Evolutionary conservation across 2,888 invertebrate species (phyloP).

Genomic region (Sarcophaga carnaria): DNA sequence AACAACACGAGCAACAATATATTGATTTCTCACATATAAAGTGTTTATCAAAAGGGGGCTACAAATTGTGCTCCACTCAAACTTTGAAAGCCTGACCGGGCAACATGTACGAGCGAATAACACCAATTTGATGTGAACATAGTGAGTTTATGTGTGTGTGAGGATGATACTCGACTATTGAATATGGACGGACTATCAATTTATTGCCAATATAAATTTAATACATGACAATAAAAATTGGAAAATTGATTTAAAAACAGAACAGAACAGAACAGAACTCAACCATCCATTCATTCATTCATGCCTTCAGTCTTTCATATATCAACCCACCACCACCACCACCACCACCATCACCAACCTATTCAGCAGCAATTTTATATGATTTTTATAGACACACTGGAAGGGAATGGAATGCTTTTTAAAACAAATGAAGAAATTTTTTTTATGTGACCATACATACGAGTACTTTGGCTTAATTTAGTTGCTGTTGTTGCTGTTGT

Average conservation of each 20-base stretch:
- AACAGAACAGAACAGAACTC: constrained; percentile 17
- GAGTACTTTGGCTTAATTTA: background rate
- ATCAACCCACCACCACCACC: background rate
- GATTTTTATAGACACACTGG: constrained; percentile 44
- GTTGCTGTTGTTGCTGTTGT: background rate
- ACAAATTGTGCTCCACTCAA: too few species aligned
- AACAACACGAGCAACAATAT: background rate
- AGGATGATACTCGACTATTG: constrained; percentile 23
- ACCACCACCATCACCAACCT: background rate
- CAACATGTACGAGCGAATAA: too few species aligned
- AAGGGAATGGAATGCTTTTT: background rate
- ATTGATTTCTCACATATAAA: background rate
- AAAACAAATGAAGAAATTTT: constrained; percentile 8
- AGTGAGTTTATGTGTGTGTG: background rate
- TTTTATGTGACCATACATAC: constrained; percentile 48
- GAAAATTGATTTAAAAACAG: constrained; percentile 56
- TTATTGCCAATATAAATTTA: constrained; percentile 68
- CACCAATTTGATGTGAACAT: too few species aligned
- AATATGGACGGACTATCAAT: constrained; percentile 41
- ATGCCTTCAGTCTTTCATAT: background rate
- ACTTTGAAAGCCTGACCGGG: too few species aligned
- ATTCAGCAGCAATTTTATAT: background rate
- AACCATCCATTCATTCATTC: constrained; percentile 35
- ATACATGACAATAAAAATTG: constrained; percentile 66
- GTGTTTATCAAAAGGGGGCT: background rate